Percentiles rank a stretch among this genome's conserved stretches.
phyloP scores from a whole-genome alignment of 64 coral and sea anemone genomes.

The Cladopsammia gracilis region DNA sequence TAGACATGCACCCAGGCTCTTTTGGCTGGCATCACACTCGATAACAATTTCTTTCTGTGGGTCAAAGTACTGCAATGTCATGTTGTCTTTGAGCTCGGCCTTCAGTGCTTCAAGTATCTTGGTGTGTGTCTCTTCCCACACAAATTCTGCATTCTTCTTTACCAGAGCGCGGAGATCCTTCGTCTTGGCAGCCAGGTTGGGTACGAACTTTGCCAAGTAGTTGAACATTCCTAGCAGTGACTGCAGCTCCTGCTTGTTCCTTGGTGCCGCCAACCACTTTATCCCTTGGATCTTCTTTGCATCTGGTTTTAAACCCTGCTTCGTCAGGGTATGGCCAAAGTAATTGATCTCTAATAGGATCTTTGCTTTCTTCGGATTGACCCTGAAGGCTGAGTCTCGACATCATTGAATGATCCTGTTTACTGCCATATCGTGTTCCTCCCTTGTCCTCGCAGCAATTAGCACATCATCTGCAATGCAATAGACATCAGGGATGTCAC shows the following conservation, averaged over 20 bases:
- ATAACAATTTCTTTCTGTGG: constrained; percentile 81
- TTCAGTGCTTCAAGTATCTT: no score
- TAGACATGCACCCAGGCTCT: constrained; percentile 84
- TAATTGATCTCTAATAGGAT: constrained; percentile 81
- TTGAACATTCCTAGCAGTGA: constrained; percentile 84
- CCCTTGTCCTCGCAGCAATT: constrained; percentile 76
- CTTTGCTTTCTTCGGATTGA: constrained; percentile 77
- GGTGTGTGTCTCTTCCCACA: constrained; percentile 85
- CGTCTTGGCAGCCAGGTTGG: constrained; percentile 85
- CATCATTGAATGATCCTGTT: no score
- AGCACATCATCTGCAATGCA: constrained; percentile 85
- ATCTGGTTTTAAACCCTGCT: constrained; percentile 83
- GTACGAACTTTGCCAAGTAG: constrained; percentile 75
- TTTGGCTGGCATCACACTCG: constrained; percentile 85
- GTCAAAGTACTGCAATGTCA: constrained; percentile 77
- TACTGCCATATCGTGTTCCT: neutral
- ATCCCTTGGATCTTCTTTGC: constrained; percentile 85
- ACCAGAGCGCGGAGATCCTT: constrained; percentile 80
- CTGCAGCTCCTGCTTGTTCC: constrained; percentile 85
- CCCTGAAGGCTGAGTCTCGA: constrained; percentile 51
- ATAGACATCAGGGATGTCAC: no score
- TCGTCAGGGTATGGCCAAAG: constrained; percentile 79
- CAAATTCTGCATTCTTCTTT: constrained; percentile 85
- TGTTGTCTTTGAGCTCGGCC: constrained; percentile 84
- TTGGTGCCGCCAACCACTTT: constrained; percentile 81